These are phyloP conservation scores for Stenopsyche tienmushanensis DNA, from an alignment of 1,140 invertebrate genomes.

Conservation along the genomic window DNA sequence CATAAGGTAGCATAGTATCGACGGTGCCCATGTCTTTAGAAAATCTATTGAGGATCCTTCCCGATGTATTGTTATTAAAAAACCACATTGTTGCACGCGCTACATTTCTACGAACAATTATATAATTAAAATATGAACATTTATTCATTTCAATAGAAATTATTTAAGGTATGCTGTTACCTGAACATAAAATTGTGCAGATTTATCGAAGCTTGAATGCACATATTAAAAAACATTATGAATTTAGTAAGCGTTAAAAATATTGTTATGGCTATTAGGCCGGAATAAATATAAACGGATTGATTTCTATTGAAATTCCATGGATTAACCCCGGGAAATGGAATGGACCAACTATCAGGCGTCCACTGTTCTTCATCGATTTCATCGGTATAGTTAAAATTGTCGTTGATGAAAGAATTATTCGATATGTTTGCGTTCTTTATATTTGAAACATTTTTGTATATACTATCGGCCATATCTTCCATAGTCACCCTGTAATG, in stretches of 20 bases:
- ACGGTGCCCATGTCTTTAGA: constrained; percentile 78
- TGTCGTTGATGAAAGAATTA: no score
- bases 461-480: constrained; percentile 41
- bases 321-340: constrained; percentile 19
- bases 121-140: constrained; percentile 58
- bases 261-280: constrained; percentile 54
- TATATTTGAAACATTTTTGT: constrained; percentile 67
- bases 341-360: neutral
- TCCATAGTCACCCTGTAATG: constrained; percentile 55
- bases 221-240: constrained; percentile 69
- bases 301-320: constrained; percentile 49
- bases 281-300: constrained; percentile 62
- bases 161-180: constrained; percentile 39
- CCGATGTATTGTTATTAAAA: constrained; percentile 78
- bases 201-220: constrained; percentile 69
- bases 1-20: constrained; percentile 73
- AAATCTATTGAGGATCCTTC: constrained; percentile 75
- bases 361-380: constrained; percentile 3
- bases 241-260: constrained; percentile 53
- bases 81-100: constrained; percentile 77
- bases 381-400: neutral
- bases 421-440: no score
- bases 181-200: constrained; percentile 80
- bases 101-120: constrained; percentile 67
- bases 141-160: neutral